Evolutionary conservation across 2,113 vertebrate genomes (phyloP), one percentile per base, ranked within the genome.

Genomic region (Nesogale talazaci): DNA sequence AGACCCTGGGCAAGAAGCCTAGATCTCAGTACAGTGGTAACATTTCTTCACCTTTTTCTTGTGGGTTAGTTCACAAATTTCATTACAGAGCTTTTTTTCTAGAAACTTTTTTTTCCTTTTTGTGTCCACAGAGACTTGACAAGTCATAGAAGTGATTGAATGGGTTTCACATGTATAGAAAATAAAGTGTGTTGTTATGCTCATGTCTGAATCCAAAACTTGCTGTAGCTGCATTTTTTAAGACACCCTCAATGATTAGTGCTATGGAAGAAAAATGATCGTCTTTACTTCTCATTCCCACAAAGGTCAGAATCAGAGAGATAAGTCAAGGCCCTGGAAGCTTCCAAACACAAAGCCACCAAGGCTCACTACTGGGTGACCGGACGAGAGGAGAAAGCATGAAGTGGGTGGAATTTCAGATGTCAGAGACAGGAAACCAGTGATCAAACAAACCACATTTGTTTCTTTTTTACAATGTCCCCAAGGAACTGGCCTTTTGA

Each of bases 361-460:
- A 80, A 70, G 75, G 16, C 17, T 56, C 29, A 40, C 5, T 40
- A 19, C 25, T 17, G 46, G 74, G 72, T 38, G 89, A 80, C 22
- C 17, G 12, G 79, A 83, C 4, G 63, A 16, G 65, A 52, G 72
- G 78, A 31, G 29, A 83, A 65, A 12, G 56, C 72, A 17, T 31
- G 34, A 92, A 92, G 74, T 79, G 56, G 40, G 27, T 12, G 25
- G 70, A 83, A 87, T 80, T 42, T 80, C 78, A 92, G 78, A 89
- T 70, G 25, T 63, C 72, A 86, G 65, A n/a, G 80, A 85, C 87
- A 67, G 89, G 86, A 95, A 85, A 15, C 80, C 74, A 56, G 69
- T 42, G 83, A 90, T 90, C 83, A 92, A 94, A 90, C 72, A 90
- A 90, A 84, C 83, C 83, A 77, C 36, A 78, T 90, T 92, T 90